Base-by-base conservation (phyloP, 2,113 vertebrate species). In the Heterotis niloticus region DNA sequence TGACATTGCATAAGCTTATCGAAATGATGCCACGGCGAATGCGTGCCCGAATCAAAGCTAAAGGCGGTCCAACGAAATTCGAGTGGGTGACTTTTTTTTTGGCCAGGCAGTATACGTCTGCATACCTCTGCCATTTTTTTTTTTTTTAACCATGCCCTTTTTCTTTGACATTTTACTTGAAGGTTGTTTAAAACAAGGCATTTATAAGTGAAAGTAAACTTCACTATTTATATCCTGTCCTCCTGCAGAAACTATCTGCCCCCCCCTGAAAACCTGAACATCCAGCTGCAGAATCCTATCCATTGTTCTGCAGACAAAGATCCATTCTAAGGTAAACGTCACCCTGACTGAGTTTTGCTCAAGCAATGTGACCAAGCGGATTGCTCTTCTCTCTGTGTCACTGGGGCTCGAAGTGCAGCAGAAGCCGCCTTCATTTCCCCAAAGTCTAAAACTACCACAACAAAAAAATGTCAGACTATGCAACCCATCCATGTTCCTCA, bases 261-360 rank as follows among this genome's bases (percentile, higher is more conserved):
- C 51, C 23, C 34, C 64, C 76, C n/a, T 54, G 14, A 74, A 74
- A 74, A 67, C 75, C 44, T 24, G 75, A 13, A 64, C 24, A 28
- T 44, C 64, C 66, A 54, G 23, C 60, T 77, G 75, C 20, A 23
- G n/a, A 28, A 65, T 66, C 10, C n/a, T 20, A 51, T 52, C 69
- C 66, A 4, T 51, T 26, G 12, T 24, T 54, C n/a, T 54, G n/a
- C 20, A 1, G 51, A 77, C n/a, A 56, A 28, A 67, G 64, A 11
- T 51, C 34, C 23, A 62, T 65, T 64, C 75, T 20, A 34, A 24
- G 13, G 51, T 24, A 17, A 54, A 66, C 54, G 57, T 74, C 24
- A 18, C 51, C 4, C 44, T 24, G n/a, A 23, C 26, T n/a, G 23
- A 66, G 64, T 56, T 26, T 18, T 13, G 56, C 52, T 57, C 23